Conservation (phyloP, 2,113 vertebrate species). For the Dasyurus viverrinus region DNA sequence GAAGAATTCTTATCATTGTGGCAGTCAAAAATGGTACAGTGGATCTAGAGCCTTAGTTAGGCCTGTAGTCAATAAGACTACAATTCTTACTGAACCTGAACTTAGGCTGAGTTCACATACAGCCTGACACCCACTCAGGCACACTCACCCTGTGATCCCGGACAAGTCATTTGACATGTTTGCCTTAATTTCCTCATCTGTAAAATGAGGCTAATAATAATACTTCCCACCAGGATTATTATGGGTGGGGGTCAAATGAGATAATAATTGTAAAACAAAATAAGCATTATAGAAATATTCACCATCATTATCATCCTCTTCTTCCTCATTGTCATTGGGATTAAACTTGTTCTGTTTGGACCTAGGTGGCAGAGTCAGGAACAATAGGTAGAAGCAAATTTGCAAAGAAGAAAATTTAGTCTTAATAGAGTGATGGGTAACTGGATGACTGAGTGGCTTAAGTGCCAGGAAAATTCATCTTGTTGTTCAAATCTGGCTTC, state of each 20-base stretch:
- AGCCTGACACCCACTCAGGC: not conserved
- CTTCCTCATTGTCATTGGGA: not conserved
- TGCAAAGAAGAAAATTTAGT: not conserved
- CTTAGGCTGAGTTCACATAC: not conserved
- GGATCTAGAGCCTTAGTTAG: not conserved
- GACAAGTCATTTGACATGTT: not conserved
- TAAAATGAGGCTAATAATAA: not conserved
- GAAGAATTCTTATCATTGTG: not conserved
- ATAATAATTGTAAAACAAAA: not conserved
- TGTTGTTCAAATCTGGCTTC: not conserved
- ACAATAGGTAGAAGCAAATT: not conserved
- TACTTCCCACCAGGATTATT: not conserved
- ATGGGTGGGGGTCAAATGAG: not conserved
- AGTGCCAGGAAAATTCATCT: not conserved
- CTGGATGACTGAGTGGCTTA: not conserved
- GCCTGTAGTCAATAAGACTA: not conserved
- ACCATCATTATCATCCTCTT: too few species aligned
- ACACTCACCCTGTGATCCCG: not conserved
- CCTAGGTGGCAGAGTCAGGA: not conserved
- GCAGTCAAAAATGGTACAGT: not conserved
- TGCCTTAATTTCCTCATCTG: not conserved
- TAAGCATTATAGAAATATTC: not conserved
- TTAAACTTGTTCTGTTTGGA: not conserved
- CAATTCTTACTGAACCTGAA: too few species aligned
- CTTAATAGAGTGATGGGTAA: not conserved